Evolutionary conservation across 2,888 invertebrate species (phyloP).

Genomic region (Nymphalis urticae): DNA sequence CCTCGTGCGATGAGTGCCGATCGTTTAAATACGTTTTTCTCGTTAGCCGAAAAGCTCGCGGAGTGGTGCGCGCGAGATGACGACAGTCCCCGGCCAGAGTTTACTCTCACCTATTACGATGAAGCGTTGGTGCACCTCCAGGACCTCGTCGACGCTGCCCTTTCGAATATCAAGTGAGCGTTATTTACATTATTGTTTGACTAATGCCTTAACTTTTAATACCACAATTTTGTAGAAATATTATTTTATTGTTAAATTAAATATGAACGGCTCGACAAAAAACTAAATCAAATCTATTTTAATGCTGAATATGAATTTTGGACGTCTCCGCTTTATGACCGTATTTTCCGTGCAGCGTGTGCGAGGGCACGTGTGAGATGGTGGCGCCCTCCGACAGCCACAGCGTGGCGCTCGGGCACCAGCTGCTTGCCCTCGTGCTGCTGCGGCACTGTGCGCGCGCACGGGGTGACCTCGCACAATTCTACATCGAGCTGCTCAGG

Average conservation of each 20-base stretch:
- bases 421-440: conserved; percentile 87
- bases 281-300: too few relatives aligned
- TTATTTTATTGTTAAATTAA: too few relatives aligned
- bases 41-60: conserved; percentile 49
- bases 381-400: conserved; percentile 82
- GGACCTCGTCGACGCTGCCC: conserved; percentile 49
- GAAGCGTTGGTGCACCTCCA: conserved; percentile 46
- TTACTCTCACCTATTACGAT: conserved; percentile 45
- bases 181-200: background rate
- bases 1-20: too few relatives aligned
- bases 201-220: background rate
- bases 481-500: conserved; percentile 84
- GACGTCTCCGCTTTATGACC: too few relatives aligned
- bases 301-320: too few relatives aligned
- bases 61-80: conserved; percentile 42
- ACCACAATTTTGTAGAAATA: background rate
- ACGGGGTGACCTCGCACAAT: conserved; percentile 85
- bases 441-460: conserved; percentile 83
- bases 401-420: conserved; percentile 84
- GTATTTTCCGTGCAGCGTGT: background rate
- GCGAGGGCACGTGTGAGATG: conserved; percentile 65
- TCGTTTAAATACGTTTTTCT: background rate
- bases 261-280: too few relatives aligned
- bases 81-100: conserved; percentile 40
- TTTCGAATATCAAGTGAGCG: conserved; percentile 48